Conservation (phyloP, 2,888 invertebrate genomes). For the Odontomyia ornata region DNA sequence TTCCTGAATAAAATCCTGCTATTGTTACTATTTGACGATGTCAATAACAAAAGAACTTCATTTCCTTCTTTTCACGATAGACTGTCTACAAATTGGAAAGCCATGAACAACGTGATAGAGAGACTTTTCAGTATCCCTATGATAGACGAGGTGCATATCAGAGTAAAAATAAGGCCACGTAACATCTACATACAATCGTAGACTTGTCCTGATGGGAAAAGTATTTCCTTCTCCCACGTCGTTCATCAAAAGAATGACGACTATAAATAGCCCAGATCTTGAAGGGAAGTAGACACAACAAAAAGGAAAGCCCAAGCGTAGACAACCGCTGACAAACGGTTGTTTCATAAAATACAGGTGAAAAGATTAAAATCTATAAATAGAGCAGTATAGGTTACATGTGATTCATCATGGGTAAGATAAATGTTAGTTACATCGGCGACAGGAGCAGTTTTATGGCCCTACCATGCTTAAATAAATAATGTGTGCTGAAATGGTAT, state of each 20-base stretch:
- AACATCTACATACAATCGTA: neutral
- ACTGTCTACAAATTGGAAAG: neutral
- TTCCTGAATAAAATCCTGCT: too few relatives aligned
- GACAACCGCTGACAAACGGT: slow-evolving; percentile 9
- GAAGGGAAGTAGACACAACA: slow-evolving; percentile 31
- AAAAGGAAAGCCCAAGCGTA: slow-evolving; percentile 17
- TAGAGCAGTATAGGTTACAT: neutral
- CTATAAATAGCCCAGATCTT: slow-evolving; percentile 37
- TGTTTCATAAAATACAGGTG: slow-evolving; percentile 16
- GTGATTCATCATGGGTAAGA: neutral
- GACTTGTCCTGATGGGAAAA: neutral
- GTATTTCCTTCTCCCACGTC: slow-evolving; percentile 6
- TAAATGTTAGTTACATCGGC: neutral
- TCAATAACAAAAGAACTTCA: neutral
- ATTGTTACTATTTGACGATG: too few relatives aligned
- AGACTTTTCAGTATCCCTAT: neutral
- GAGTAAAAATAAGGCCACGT: neutral
- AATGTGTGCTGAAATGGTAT: slow-evolving; percentile 13
- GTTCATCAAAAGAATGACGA: neutral
- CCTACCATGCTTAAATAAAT: neutral
- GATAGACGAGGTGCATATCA: slow-evolving; percentile 5
- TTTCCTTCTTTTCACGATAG: neutral
- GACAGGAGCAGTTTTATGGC: neutral
- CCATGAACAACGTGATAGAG: neutral
- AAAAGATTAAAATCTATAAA: slow-evolving; percentile 31